A percentile compares a stretch with the other conserved stretches of the same genome.
Conservation (phyloP, 37 sponge, comb jelly and placozoan species). For the Aphrocallistes beatrix region DNA sequence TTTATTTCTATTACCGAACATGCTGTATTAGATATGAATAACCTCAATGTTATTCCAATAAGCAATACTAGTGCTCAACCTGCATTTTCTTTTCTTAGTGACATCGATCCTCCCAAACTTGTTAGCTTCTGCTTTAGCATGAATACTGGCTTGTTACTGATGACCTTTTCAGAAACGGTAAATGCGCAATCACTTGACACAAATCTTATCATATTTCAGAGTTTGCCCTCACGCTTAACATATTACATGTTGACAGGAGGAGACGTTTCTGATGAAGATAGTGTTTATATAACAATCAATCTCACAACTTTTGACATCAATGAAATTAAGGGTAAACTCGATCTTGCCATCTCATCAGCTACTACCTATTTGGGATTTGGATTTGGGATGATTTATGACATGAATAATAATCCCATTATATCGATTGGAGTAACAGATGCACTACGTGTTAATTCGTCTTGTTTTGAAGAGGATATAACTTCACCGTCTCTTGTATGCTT, state of each 20-base stretch:
- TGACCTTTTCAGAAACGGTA: constrained; percentile 76
- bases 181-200: constrained; percentile 58
- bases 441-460: constrained; percentile 34
- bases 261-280: constrained; percentile 42
- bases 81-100: constrained; percentile 27
- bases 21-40: constrained; percentile 57
- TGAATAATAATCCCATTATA: constrained; percentile 47
- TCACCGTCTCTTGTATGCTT: constrained; percentile 43
- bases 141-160: constrained; percentile 32
- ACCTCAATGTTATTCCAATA: constrained; percentile 49
- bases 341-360: constrained; percentile 43
- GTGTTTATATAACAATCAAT: constrained; percentile 33
- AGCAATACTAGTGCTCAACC: constrained; percentile 20
- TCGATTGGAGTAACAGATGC: constrained; percentile 23
- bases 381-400: constrained; percentile 50
- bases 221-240: not conserved
- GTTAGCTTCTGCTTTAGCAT: constrained; percentile 55
- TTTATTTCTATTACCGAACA: constrained; percentile 33
- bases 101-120: constrained; percentile 50
- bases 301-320: constrained; percentile 57
- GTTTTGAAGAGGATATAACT: constrained; percentile 57
- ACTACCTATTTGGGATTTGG: constrained; percentile 44
- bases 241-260: constrained; percentile 55
- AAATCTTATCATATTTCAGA: constrained; percentile 37
- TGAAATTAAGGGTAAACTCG: constrained; percentile 37